Evolutionary conservation across 2,113 vertebrate species (phyloP).

Genomic region (Anser cygnoides): DNA sequence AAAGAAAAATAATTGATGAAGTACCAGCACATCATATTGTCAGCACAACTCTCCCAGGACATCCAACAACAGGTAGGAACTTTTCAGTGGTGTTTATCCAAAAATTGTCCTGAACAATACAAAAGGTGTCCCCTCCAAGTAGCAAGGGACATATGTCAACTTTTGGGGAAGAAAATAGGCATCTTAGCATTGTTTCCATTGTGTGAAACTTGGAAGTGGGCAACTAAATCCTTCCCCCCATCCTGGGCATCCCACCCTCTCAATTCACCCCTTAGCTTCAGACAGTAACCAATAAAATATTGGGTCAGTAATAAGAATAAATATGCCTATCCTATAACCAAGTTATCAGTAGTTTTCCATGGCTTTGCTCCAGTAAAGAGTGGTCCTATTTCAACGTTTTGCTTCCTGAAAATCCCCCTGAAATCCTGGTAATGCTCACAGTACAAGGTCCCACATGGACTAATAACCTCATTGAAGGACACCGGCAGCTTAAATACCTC

Average conservation of each 20-base stretch:
- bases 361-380: neutral
- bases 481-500: slow-evolving; percentile 8
- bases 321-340: neutral
- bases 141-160: neutral
- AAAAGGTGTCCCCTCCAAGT: neutral
- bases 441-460: neutral
- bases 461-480: slow-evolving; percentile 34
- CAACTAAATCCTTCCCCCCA: neutral
- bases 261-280: neutral
- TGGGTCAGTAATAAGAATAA: neutral
- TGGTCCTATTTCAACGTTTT: neutral
- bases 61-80: neutral
- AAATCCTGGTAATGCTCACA: neutral
- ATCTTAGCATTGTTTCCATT: neutral
- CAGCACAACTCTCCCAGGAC: neutral
- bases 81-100: neutral
- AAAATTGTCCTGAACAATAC: neutral
- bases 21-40: neutral
- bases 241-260: neutral
- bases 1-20: neutral
- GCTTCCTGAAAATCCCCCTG: neutral
- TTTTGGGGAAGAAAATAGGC: neutral
- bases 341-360: neutral
- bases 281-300: neutral
- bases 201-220: neutral